Evolutionary conservation across 2,797 vertebrate species (phyloP).

Genomic region (Malurus splendens): DNA sequence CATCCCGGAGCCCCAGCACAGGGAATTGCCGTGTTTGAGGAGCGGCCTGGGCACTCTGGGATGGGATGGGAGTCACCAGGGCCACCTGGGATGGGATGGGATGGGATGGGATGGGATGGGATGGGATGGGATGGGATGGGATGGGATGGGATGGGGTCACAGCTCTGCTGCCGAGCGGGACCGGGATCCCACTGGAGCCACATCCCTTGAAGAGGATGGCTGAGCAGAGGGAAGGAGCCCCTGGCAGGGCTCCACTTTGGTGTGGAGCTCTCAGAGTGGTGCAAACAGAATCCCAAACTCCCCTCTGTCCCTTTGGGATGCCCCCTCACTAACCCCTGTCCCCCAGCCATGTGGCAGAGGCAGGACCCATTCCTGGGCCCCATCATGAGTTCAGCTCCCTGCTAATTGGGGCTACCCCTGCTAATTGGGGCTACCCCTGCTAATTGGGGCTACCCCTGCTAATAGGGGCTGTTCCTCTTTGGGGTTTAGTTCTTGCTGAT

Average conservation of each 20-base stretch:
- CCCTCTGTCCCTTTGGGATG: background rate
- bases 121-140: background rate
- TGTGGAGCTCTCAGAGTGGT: background rate
- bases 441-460: background rate
- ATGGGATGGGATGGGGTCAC: background rate
- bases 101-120: no score
- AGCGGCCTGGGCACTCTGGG: background rate
- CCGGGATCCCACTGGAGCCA: accelerated
- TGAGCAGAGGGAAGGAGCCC: background rate
- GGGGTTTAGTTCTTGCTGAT: background rate
- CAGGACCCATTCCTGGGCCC: background rate
- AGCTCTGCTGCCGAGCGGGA: background rate
- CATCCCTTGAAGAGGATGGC: background rate
- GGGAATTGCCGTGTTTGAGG: background rate
- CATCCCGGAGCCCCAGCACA: background rate
- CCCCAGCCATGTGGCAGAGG: background rate
- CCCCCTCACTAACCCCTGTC: background rate
- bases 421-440: background rate
- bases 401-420: background rate
- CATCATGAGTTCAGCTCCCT: background rate
- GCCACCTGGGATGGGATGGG: background rate
- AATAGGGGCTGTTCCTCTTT: background rate
- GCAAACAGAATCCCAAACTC: background rate
- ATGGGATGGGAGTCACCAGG: background rate
- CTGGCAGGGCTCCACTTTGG: no score